Evolutionary conservation across 1,140 invertebrate genomes (phyloP), one percentile per base, ranked within the genome.

Genomic region (Zaprionus tsacasi): DNA sequence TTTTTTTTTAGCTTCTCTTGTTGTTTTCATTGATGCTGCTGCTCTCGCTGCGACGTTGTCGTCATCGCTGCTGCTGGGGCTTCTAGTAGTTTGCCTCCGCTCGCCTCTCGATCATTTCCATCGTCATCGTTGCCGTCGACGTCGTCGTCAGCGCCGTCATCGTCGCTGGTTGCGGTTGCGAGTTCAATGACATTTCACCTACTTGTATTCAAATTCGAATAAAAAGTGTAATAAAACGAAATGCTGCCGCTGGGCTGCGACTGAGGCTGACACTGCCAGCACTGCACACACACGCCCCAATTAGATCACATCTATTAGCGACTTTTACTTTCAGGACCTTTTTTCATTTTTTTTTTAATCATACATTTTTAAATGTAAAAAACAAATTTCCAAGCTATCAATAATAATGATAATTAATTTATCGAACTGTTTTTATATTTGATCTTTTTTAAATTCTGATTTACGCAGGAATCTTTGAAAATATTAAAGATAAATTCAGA

Each of bases 141-240:
- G 50, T 25, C 55, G 27, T 36, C 58, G 35, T 12, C 35, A 21
- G 35, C 61, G 45, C 8, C 64, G 33, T 40, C 61, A 40, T 54
- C 30, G 59, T 15, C 40, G 59, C 68, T 64, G 56, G 61, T 61
- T 72, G 73, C 25, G 59, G 82, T 78, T 76, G 85, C 81, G 86
- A 89, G 86, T 90, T 90, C 86, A 90, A 85, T 80, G 86, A 90
- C 86, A 82, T 76, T 89, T 90, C 86, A 89, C 86, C 86, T 89
- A 90, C 85, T 90, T 90, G 78, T 79, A 76, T 76, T 81, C 65
- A 76, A 88, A 87, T 78, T 75, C 57, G 70, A 72, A 74, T 65
- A 65, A 55, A 70, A 77, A 72, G 21, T 63, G 38, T 78, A 70
- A 78, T 68, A 63, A 73, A 70, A 79, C 21, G 55, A 61, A 40